Evolutionary conservation across 1,140 invertebrate species (phyloP).

Genomic region (Daktulosphaira vitifoliae): DNA sequence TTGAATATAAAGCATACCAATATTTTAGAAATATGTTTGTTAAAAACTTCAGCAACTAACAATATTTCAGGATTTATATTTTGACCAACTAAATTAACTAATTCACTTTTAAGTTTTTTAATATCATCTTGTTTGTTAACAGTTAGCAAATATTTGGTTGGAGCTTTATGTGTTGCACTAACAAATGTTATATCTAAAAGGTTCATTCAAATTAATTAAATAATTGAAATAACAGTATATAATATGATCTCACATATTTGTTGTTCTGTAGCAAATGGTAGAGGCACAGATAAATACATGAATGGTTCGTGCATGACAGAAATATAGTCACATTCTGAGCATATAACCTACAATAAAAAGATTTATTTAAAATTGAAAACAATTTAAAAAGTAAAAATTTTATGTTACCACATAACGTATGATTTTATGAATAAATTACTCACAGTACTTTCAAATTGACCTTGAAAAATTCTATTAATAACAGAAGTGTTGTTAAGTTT

Average conservation of each 20-base stretch:
- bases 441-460: conserved; percentile 63
- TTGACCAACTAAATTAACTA: conserved; percentile 43
- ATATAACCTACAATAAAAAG: conserved; percentile 52
- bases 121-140: conserved; percentile 55
- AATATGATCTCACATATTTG: conserved; percentile 48
- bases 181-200: conserved; percentile 52
- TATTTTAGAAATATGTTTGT: conserved; percentile 56
- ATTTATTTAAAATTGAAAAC: conserved; percentile 5
- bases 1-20: conserved; percentile 45
- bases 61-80: conserved; percentile 39
- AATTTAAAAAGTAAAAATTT: conserved; percentile 13
- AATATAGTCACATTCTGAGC: conserved; percentile 56
- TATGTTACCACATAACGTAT: not conserved
- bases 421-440: not conserved
- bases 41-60: conserved; percentile 54
- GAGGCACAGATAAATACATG: conserved; percentile 62
- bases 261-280: conserved; percentile 58
- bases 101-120: conserved; percentile 50
- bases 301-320: conserved; percentile 66
- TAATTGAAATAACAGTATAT: conserved; percentile 12
- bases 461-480: conserved; percentile 62
- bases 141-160: conserved; percentile 51
- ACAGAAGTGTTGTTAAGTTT: conserved; percentile 50
- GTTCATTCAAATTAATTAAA: conserved; percentile 26
- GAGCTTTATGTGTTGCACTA: conserved; percentile 45